Percentiles rank a stretch among this genome's conserved stretches.
These are phyloP conservation scores for Macropodus opercularis DNA, from an alignment of 2,797 vertebrate genomes.

Conservation along the genomic window DNA sequence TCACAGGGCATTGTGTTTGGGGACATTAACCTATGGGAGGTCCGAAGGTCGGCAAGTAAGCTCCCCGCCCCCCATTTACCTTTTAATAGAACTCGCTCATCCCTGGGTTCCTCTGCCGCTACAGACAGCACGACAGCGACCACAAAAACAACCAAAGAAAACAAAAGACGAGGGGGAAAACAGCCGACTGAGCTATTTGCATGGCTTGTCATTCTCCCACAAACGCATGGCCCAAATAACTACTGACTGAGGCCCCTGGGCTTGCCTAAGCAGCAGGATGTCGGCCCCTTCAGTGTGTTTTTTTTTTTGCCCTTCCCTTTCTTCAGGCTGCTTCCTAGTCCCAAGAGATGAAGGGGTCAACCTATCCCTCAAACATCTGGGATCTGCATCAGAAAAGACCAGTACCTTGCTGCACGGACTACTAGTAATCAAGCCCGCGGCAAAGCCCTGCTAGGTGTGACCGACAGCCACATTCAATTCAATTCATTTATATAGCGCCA, in stretches of 20 bases:
- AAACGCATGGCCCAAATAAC: slow-evolving; percentile 71
- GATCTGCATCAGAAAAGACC: slow-evolving; percentile 75
- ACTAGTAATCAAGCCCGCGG: slow-evolving; percentile 10
- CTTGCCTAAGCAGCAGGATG: slow-evolving; percentile 76
- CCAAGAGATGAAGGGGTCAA: slow-evolving; percentile 62
- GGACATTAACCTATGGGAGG: slow-evolving; percentile 86
- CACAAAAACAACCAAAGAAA: slow-evolving; percentile 80
- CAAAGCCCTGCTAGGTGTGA: slow-evolving; percentile 24
- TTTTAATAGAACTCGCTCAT: slow-evolving; percentile 62
- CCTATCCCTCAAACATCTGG: slow-evolving; percentile 76
- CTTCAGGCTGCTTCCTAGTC: slow-evolving; percentile 45
- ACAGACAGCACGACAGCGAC: slow-evolving; percentile 71
- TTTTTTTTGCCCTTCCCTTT: slow-evolving; percentile 65
- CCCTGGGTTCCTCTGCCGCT: slow-evolving; percentile 67
- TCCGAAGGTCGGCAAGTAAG: slow-evolving; percentile 81
- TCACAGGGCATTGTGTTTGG: slow-evolving; percentile 85
- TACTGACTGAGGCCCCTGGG: slow-evolving; percentile 62
- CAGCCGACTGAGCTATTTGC: slow-evolving; percentile 82
- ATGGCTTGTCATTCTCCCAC: slow-evolving; percentile 73
- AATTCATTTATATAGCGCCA: too few relatives aligned
- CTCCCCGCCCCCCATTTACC: slow-evolving; percentile 60
- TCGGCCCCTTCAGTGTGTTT: slow-evolving; percentile 70
- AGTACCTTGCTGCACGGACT: slow-evolving; percentile 23
- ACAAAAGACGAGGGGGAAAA: slow-evolving; percentile 76
- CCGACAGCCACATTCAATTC: slow-evolving; percentile 45